A percentile compares a stretch with the other conserved stretches of the same genome.
phyloP scores from a whole-genome alignment of 2,797 vertebrate species.

The Anabas testudineus region DNA sequence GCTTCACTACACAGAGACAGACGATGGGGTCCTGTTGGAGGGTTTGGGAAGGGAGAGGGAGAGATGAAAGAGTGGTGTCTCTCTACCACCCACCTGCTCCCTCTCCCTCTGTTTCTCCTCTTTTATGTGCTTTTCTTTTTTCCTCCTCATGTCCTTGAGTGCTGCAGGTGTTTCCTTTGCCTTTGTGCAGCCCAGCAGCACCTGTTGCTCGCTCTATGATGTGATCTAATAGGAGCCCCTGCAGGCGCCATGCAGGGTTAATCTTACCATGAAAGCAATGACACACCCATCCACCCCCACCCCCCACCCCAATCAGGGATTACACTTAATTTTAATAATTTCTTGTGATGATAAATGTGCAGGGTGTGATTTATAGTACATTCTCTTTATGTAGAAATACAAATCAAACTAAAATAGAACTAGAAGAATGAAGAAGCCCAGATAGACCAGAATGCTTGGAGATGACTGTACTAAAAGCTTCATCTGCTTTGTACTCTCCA shows the following conservation, averaged over 20 bases:
- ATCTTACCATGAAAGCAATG: constrained; percentile 60
- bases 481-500: too few relatives aligned
- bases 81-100: constrained; percentile 56
- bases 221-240: constrained; percentile 69
- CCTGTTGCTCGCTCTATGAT: constrained; percentile 73
- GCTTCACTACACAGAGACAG: constrained; percentile 28
- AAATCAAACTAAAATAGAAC: too few relatives aligned
- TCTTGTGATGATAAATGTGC: too few relatives aligned
- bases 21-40: constrained; percentile 7
- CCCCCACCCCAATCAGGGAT: constrained; percentile 7
- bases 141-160: constrained; percentile 53
- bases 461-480: too few relatives aligned
- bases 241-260: constrained; percentile 31
- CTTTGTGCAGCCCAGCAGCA: constrained; percentile 68
- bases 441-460: too few relatives aligned
- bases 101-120: constrained; percentile 17
- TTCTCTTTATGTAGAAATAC: too few relatives aligned
- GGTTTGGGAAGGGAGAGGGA: constrained; percentile 21
- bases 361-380: too few relatives aligned
- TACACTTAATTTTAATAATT: neutral
- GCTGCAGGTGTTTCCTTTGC: constrained; percentile 65
- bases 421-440: too few relatives aligned
- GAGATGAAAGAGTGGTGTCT: constrained; percentile 58
- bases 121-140: constrained; percentile 47
- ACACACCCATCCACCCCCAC: constrained; percentile 20